Evolutionary conservation across 2,113 vertebrate species (phyloP).

Genomic region (Eretmochelys imbricata): DNA sequence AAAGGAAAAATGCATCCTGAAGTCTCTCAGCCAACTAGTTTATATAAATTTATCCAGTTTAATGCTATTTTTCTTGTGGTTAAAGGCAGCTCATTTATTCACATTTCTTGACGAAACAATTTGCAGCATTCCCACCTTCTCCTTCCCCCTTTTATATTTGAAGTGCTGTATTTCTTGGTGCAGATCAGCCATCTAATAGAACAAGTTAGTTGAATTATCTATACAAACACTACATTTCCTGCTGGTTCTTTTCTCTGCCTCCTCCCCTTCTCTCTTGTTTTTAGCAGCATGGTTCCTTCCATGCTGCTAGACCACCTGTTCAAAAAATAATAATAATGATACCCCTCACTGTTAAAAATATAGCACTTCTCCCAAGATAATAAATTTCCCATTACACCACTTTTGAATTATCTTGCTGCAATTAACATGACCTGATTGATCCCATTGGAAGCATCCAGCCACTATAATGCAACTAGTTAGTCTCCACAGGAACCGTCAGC

Average conservation of each 20-base stretch:
- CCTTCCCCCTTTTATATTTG: neutral
- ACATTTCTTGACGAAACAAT: neutral
- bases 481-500: conserved; percentile 54
- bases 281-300: conserved; percentile 44
- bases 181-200: conserved; percentile 44
- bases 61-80: neutral
- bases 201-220: conserved; percentile 66
- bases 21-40: neutral
- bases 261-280: conserved; percentile 57
- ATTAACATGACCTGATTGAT: conserved; percentile 72
- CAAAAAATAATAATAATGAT: conserved; percentile 70
- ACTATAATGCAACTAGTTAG: conserved; percentile 56
- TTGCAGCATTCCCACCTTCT: neutral
- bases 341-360: conserved; percentile 74
- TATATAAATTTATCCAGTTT: neutral
- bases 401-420: conserved; percentile 66
- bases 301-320: conserved; percentile 76
- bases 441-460: conserved; percentile 63
- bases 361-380: conserved; percentile 70
- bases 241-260: conserved; percentile 62
- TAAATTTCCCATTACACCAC: conserved; percentile 66
- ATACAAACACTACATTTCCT: conserved; percentile 62
- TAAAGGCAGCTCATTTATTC: neutral
- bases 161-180: conserved; percentile 46
- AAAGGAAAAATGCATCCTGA: neutral